These are phyloP conservation scores for Hypolimnas misippus DNA, from an alignment of 2,888 invertebrate genomes.

Conservation along the genomic window DNA sequence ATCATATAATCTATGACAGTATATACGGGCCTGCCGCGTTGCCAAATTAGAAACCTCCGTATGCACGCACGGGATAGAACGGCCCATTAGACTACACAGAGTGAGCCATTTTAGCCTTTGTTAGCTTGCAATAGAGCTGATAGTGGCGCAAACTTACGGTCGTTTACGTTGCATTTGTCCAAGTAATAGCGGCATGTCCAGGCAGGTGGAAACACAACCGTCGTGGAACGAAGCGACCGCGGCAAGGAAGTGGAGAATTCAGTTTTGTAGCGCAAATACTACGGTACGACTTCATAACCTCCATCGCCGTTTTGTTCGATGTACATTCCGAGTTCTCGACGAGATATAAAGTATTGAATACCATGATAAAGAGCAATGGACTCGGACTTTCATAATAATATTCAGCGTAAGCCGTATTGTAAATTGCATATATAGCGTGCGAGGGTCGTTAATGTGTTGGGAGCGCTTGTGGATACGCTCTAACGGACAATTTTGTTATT, in stretches of 20 bases:
- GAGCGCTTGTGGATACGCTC: slow-evolving; percentile 24
- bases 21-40: slow-evolving; percentile 38
- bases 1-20: slow-evolving; percentile 40
- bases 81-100: not conserved
- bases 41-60: slow-evolving; percentile 37
- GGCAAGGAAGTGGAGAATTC: slow-evolving; percentile 33
- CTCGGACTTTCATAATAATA: not conserved
- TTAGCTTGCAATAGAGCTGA: not conserved
- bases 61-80: slow-evolving; percentile 3
- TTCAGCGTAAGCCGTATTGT: not conserved
- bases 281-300: not conserved
- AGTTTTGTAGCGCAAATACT: slow-evolving; percentile 28
- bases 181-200: slow-evolving; percentile 34
- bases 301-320: not conserved
- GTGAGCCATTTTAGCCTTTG: slow-evolving; percentile 8
- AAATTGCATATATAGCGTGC: not conserved
- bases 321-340: not conserved
- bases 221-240: slow-evolving; percentile 29
- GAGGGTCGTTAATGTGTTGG: slow-evolving; percentile 13
- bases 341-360: not conserved
- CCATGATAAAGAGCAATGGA: not conserved
- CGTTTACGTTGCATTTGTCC: slow-evolving; percentile 22
- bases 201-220: slow-evolving; percentile 38
- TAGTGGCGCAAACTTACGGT: slow-evolving; percentile 9
- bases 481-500: slow-evolving; percentile 31